These are phyloP conservation scores for Antedon bifida DNA, from an alignment of 35 echinoderm and acorn worm species.

Conservation along the genomic window DNA sequence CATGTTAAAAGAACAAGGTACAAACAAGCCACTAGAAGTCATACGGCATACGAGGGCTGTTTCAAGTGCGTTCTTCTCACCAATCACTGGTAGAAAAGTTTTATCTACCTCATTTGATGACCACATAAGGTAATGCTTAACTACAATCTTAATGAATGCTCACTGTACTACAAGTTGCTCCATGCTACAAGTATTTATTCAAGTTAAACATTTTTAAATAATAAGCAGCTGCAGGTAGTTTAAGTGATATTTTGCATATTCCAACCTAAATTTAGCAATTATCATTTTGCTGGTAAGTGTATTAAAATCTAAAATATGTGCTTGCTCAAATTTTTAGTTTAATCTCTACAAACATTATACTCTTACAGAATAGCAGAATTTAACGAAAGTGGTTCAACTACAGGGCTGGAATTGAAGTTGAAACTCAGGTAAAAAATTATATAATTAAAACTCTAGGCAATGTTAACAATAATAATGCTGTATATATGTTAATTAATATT, in stretches of 20 bases:
- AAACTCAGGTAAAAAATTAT: not conserved
- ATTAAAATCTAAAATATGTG: no score
- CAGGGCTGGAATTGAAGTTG: not conserved
- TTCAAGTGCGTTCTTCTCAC: conserved; percentile 65
- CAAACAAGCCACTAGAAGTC: conserved; percentile 11
- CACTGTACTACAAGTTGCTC: not conserved
- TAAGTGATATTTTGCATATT: no score
- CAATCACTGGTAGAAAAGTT: conserved; percentile 54
- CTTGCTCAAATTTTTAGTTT: no score
- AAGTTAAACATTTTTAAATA: not conserved
- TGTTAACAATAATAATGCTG: no score
- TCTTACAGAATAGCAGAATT: not conserved
- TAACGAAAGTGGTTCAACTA: not conserved
- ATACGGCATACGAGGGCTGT: conserved; percentile 22
- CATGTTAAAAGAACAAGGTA: conserved; percentile 20
- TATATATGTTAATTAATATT: no score
- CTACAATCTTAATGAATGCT: no score
- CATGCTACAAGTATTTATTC: not conserved
- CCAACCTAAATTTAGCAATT: no score
- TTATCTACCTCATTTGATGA: conserved; percentile 55
- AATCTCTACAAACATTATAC: not conserved
- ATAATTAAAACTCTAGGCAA: no score
- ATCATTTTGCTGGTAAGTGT: no score
- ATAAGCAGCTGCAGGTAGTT: not conserved
- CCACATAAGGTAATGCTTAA: conserved; percentile 48